Evolutionary conservation across 1,140 invertebrate genomes (phyloP).

Genomic region (Diorhabda carinulata): DNA sequence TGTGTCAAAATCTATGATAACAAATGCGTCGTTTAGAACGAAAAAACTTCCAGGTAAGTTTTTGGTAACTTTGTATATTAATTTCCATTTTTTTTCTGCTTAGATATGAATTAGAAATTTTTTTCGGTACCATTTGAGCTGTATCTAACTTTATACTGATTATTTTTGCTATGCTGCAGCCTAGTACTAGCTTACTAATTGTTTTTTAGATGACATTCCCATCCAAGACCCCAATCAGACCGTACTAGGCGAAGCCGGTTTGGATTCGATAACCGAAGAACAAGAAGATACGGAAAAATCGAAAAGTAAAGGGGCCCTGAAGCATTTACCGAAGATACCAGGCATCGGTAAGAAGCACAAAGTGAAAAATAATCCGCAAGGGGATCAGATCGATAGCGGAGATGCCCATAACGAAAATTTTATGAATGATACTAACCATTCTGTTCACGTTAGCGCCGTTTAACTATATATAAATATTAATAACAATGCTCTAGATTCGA

Average conservation of each 20-base stretch:
- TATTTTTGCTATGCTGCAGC: too few species aligned
- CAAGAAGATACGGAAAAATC: constrained; percentile 41
- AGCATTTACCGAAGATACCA: constrained; percentile 45
- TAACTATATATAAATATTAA: constrained; percentile 21
- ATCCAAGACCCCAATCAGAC: constrained; percentile 41
- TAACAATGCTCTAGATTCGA: constrained; percentile 2
- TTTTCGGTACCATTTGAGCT: too few species aligned
- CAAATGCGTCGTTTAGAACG: constrained; percentile 93
- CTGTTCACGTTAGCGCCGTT: constrained; percentile 45
- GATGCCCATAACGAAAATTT: constrained; percentile 27
- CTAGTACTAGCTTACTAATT: neutral
- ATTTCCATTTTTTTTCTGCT: too few species aligned
- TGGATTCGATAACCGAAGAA: constrained; percentile 46
- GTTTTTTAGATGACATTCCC: constrained; percentile 45
- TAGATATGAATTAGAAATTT: too few species aligned
- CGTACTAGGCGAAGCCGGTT: constrained; percentile 26
- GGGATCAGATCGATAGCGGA: constrained; percentile 28
- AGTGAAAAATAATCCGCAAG: constrained; percentile 33
- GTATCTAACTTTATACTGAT: too few species aligned
- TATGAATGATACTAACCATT: constrained; percentile 31
- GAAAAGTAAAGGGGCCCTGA: constrained; percentile 39
- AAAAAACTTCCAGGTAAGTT: constrained; percentile 84
- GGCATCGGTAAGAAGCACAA: constrained; percentile 46
- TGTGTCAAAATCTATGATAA: constrained; percentile 91
- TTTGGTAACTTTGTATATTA: neutral